Base-by-base conservation (phyloP, 2,113 vertebrate genomes). In the Smithornis capensis region DNA sequence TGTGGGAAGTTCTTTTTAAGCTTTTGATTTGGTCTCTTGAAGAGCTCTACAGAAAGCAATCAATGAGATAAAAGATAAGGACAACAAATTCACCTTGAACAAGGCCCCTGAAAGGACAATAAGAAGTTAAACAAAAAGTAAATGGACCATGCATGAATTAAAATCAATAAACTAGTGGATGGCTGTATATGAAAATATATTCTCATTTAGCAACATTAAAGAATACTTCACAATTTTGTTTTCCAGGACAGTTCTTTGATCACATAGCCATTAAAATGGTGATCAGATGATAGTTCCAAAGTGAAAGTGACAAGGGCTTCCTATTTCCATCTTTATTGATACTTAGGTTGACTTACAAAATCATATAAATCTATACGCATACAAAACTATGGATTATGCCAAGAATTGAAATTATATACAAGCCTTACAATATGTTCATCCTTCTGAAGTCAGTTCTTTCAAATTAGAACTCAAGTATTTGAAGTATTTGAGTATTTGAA, bases 31-130 rank as follows among this genome's bases (percentile, higher is more conserved):
- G 50, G 60, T 63, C 12, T 76, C 28, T 60, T 65, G 24, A 85
- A 64, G 22, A 60, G 33, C 9, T 88, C 92, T 94, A 40, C 37
- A 68, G 53, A 79, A 27, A 71, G 16, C 8, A 60, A 60, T 69
- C 37, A 59, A 81, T 87, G 57, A 73, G 40, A 56, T 50, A 35
- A 87, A 77, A 96, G 35, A 71, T 35, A 87, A 92, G 35, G 35
- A 49, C 40, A 83, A 84, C 14, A 79, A 92, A 65, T 60, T 70
- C 71, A 79, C 53, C 52, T 85, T 89, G 87, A 89, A 63, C 68
- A 82, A 94, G 59, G 33, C 22, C 14, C 35, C 65, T 81, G 56
- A 85, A 91, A 89, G 33, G 38, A 60, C 24, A 89, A 42, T 42
- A 35, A 85, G 74, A 87, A 62, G 17, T 45, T 69, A 29, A 83